Evolutionary conservation across 2,797 vertebrate species (phyloP).

Genomic region (Trachurus trachurus): DNA sequence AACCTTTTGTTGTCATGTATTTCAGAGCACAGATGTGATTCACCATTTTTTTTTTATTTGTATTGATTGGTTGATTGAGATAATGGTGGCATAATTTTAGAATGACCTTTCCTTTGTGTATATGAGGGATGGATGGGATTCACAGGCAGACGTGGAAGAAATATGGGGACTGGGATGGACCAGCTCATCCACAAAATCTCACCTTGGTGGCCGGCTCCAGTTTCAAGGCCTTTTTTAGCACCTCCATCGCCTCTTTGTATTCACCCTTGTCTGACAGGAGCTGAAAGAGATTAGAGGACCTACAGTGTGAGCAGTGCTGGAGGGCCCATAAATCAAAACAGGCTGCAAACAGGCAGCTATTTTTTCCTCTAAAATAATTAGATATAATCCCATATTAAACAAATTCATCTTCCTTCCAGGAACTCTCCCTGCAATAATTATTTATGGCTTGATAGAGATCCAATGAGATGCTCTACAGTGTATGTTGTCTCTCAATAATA

Average conservation of each 20-base stretch:
- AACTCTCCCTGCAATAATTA: conserved; percentile 5
- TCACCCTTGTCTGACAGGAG: conserved; percentile 88
- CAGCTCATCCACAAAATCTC: conserved; percentile 64
- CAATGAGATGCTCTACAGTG: conserved; percentile 6
- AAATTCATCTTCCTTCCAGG: conserved; percentile 21
- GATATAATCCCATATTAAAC: conserved; percentile 27
- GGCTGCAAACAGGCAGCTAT: not conserved
- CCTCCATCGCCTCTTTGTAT: conserved; percentile 86
- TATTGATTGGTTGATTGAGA: not conserved
- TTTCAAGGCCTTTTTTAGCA: conserved; percentile 89
- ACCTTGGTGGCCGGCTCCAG: conserved; percentile 91
- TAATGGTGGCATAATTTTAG: conserved; percentile 7
- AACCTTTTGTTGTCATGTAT: not conserved
- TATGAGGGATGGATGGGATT: conserved; percentile 18
- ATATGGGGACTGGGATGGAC: not conserved
- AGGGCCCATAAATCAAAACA: conserved; percentile 41
- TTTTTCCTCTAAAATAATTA: conserved; percentile 8
- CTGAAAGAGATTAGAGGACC: conserved; percentile 76
- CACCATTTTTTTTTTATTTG: not conserved
- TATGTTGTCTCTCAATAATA: not conserved
- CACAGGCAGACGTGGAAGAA: conserved; percentile 26
- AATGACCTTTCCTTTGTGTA: conserved; percentile 33
- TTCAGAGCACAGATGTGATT: not conserved
- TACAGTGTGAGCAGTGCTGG: conserved; percentile 19
- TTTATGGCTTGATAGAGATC: conserved; percentile 14